Percentiles rank a stretch among this genome's conserved stretches.
These are phyloP conservation scores for Nannospalax galili DNA, from an alignment of 2,113 vertebrate genomes.

Conservation along the genomic window DNA sequence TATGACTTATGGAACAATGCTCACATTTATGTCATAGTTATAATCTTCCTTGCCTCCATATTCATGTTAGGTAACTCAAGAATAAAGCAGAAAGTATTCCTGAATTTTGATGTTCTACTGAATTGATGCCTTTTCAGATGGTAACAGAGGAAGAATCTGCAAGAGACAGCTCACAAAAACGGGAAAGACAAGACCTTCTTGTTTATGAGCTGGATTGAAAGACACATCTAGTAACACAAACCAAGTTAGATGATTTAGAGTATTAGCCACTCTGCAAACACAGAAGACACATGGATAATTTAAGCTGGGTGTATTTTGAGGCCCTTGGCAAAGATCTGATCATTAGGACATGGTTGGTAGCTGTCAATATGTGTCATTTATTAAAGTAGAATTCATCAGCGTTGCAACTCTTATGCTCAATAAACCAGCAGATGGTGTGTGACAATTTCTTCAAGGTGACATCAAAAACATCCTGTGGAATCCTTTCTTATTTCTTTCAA, in stretches of 20 bases:
- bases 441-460: slow-evolving; percentile 70
- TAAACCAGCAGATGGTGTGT: slow-evolving; percentile 61
- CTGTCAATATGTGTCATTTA: slow-evolving; percentile 48
- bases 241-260: slow-evolving; percentile 17
- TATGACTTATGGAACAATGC: neutral
- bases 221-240: neutral
- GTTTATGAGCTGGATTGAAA: neutral
- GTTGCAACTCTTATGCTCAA: neutral
- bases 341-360: slow-evolving; percentile 30
- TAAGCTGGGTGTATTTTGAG: slow-evolving; percentile 46
- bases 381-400: slow-evolving; percentile 55
- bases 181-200: neutral
- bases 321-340: neutral
- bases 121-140: neutral
- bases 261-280: slow-evolving; percentile 8
- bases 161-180: neutral
- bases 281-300: slow-evolving; percentile 29
- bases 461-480: slow-evolving; percentile 13
- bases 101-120: neutral
- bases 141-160: neutral
- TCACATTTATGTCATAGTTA: neutral
- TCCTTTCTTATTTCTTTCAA: neutral
- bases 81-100: neutral
- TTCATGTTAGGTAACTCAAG: neutral
- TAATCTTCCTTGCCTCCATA: neutral